Evolutionary conservation across 2,797 vertebrate genomes (phyloP), one percentile per base, ranked within the genome.

Genomic region (Epinephelus malabaricus): DNA sequence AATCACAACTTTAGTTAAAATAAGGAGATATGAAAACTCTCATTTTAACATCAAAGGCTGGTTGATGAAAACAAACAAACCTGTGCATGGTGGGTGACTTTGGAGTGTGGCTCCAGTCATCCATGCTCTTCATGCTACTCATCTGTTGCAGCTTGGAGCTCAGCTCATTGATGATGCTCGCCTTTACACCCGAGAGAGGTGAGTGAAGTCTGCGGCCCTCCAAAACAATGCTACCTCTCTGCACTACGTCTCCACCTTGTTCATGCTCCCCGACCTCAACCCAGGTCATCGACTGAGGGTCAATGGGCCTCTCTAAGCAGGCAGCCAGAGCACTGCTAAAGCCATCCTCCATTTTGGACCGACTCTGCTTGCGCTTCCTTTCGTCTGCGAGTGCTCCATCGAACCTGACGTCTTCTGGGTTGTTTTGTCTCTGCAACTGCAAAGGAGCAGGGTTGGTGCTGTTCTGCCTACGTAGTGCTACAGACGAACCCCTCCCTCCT

Each of bases 121-220:
- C 95, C 93, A 95, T 94, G 79, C 95, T 94, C 91, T 93, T 95
- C 86, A 95, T 94, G 84, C 95, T 92, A 55, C 97, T 94, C 91
- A 98, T 97, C 87, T 98, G 97, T 83, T 98, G 97, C 56, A 98
- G 95, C 87, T 98, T 98, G 93, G 96, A 96, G 92, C 97, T 97
- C 50, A 98, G 95, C 84, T 98, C 97, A 47, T 94, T 97, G 93
- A 98, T 97, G 89, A 98, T 98, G 93, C 96, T 98, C 86, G 97
- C 96, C 91, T 98, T 98, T 47, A 98, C 95, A 1, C 96, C 95
- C 8, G 97, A 97, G 69, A 97, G 92, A 65, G 97, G 96, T 5
- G 95, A 95, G 80, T 94, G 93, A 43, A 94, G 76, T 61, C 90
- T 92, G 50, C 94, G 94, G 5, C 92, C 87, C 21, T 96, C 95